Conservation (phyloP, 2,797 vertebrate genomes). For the Danio albolineatus region DNA sequence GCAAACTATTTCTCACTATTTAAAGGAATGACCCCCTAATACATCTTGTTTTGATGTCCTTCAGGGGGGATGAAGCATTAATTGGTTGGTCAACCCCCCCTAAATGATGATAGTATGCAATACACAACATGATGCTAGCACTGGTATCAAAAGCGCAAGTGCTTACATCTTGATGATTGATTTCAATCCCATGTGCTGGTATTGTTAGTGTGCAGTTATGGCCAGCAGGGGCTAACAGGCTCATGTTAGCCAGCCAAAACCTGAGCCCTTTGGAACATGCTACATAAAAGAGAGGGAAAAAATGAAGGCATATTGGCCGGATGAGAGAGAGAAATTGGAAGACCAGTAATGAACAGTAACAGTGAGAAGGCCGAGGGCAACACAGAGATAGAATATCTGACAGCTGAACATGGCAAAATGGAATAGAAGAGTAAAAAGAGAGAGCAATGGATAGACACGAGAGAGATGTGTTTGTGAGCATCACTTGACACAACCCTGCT, state of each 20-base stretch:
- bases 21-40: no score
- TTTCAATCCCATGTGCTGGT: not conserved
- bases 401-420: slow-evolving; percentile 1
- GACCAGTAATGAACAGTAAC: slow-evolving; percentile 15
- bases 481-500: slow-evolving; percentile 39
- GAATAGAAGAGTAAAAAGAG: not conserved
- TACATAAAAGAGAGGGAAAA: not conserved
- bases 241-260: not conserved
- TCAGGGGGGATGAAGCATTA: no score
- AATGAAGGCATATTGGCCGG: not conserved
- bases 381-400: slow-evolving; percentile 33
- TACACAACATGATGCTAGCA: no score
- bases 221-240: not conserved
- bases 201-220: not conserved
- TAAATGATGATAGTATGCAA: no score
- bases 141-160: no score
- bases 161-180: no score
- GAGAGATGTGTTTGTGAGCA: slow-evolving; percentile 24
- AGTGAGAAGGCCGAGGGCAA: slow-evolving; percentile 31
- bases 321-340: slow-evolving; percentile 23
- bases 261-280: not conserved
- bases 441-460: slow-evolving; percentile 5
- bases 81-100: no score
- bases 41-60: no score
- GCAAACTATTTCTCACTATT: no score